A percentile compares a stretch with the other conserved stretches of the same genome.
phyloP scores from a whole-genome alignment of 2,113 vertebrate species.

The Ia io region DNA sequence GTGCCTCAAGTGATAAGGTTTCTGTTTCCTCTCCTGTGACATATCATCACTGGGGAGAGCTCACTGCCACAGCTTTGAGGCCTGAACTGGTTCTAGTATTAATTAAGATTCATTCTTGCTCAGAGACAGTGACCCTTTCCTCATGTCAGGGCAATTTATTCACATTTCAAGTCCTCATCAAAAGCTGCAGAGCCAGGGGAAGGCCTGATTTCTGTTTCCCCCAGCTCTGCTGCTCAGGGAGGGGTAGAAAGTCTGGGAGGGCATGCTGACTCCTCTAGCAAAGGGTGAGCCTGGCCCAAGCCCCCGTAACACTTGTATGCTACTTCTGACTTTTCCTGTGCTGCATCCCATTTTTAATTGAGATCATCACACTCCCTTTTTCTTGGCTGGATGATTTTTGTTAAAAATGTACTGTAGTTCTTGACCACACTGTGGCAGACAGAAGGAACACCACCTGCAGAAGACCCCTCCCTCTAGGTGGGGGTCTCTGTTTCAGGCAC shows the following conservation, averaged over 20 bases:
- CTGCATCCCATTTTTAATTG: neutral
- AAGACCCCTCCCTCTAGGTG: neutral
- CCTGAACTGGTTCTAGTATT: neutral
- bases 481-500: neutral
- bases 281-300: neutral
- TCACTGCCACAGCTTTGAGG: neutral
- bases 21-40: conserved; percentile 35
- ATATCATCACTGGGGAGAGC: neutral
- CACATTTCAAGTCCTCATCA: neutral
- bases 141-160: neutral
- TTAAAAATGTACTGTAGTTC: neutral
- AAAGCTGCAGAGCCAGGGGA: neutral
- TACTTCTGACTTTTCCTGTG: neutral
- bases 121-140: conserved; percentile 10
- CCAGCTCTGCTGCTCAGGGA: neutral
- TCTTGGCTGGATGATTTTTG: neutral
- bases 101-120: neutral
- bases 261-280: neutral
- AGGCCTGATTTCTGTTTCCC: neutral
- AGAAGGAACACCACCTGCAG: neutral
- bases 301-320: accelerated
- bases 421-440: neutral
- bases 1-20: conserved; percentile 10
- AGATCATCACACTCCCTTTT: neutral
- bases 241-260: neutral